Conservation (phyloP, 2,797 vertebrate genomes). For the Lepilemur ruficaudatus region DNA sequence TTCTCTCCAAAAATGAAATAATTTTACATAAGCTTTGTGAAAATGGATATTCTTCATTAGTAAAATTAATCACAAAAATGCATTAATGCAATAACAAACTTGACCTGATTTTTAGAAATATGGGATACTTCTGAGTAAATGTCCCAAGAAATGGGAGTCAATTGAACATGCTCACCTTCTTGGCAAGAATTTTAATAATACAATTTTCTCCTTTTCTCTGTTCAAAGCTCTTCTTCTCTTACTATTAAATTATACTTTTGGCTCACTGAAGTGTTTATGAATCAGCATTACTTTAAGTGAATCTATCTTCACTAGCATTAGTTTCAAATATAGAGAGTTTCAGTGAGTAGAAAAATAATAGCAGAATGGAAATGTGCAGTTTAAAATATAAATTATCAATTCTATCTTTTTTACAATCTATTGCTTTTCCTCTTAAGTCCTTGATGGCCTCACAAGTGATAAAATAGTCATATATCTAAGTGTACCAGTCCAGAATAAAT, state of each 20-base stretch:
- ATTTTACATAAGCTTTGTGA: conserved; percentile 27
- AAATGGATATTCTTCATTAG: conserved; percentile 58
- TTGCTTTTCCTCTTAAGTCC: not conserved
- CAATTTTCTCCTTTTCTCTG: conserved; percentile 26
- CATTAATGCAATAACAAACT: conserved; percentile 50
- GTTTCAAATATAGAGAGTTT: conserved; percentile 43
- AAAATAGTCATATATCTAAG: not conserved
- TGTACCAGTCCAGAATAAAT: not conserved
- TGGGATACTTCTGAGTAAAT: conserved; percentile 16
- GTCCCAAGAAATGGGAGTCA: conserved; percentile 23
- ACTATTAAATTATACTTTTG: conserved; percentile 66
- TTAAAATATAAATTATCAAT: conserved; percentile 54
- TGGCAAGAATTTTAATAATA: conserved; percentile 54
- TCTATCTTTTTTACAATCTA: not conserved
- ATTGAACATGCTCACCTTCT: conserved; percentile 15
- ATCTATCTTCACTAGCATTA: conserved; percentile 46
- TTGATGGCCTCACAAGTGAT: conserved; percentile 29
- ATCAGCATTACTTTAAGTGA: conserved; percentile 67
- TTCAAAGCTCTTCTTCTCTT: conserved; percentile 46
- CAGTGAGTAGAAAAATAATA: conserved; percentile 51
- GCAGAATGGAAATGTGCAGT: conserved; percentile 44
- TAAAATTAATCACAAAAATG: conserved; percentile 55
- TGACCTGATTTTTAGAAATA: conserved; percentile 64
- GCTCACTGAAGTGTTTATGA: conserved; percentile 75
- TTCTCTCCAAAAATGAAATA: conserved; percentile 5